Conservation (phyloP, 2,797 vertebrate species). For the Odontamblyopus lacepedii region DNA sequence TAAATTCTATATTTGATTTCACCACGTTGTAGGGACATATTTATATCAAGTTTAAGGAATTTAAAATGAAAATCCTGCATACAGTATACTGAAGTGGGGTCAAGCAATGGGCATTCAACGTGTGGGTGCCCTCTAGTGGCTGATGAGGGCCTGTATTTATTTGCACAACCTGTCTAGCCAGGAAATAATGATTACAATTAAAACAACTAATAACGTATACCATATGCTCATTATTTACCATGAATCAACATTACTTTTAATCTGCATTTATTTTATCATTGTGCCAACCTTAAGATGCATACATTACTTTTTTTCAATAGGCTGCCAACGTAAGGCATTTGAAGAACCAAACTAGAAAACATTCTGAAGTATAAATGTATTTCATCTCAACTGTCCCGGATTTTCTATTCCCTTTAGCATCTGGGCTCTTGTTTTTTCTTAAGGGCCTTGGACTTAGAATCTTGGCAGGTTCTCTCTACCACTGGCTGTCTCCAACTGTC, state of each 20-base stretch:
- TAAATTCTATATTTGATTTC: too few species aligned
- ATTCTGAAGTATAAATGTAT: not conserved
- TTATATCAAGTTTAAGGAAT: too few species aligned
- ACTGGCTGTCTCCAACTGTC: conserved; percentile 11
- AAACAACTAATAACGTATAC: not conserved
- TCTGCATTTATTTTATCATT: not conserved
- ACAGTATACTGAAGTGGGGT: too few species aligned
- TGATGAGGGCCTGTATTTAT: not conserved
- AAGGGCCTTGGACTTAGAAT: conserved; percentile 2
- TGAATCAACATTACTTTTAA: not conserved
- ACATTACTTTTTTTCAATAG: not conserved
- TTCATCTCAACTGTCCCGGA: not conserved
- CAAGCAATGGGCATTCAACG: not conserved
- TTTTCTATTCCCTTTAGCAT: not conserved
- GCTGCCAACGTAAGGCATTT: not conserved
- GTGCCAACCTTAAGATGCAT: not conserved
- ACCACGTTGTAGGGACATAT: too few species aligned
- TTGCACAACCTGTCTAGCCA: not conserved
- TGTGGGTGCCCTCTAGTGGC: not conserved
- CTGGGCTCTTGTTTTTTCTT: conserved; percentile 10
- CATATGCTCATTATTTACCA: not conserved
- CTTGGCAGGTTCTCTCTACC: conserved; percentile 4
- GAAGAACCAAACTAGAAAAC: not conserved
- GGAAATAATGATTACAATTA: not conserved
- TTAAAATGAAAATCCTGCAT: too few species aligned